Percentiles rank a stretch among this genome's conserved stretches.
Conservation (phyloP, 1,140 invertebrate species). For the Monochamus saltuarius region DNA sequence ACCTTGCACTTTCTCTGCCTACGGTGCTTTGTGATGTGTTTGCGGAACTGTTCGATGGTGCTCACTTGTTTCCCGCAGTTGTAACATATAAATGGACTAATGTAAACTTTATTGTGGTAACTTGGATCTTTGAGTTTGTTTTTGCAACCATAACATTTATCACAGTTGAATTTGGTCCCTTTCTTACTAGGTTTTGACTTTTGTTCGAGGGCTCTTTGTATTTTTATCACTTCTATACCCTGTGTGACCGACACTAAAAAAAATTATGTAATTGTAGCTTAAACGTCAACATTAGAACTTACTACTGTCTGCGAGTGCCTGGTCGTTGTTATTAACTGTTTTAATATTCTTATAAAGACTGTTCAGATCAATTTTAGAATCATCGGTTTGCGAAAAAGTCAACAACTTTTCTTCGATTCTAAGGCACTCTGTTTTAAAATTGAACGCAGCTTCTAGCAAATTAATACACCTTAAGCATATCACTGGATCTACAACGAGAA, state of each 20-base stretch:
- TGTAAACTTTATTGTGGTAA: constrained; percentile 3
- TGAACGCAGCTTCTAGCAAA: neutral
- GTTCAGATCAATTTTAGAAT: constrained; percentile 9
- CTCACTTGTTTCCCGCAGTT: constrained; percentile 4
- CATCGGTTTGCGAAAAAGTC: neutral
- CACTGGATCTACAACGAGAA: constrained; percentile 6
- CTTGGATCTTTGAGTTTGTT: constrained; percentile 7
- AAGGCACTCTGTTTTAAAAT: constrained; percentile 13
- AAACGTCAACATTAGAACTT: neutral
- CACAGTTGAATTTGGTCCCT: neutral
- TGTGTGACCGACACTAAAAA: neutral
- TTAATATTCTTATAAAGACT: neutral
- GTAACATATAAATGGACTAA: constrained; percentile 7
- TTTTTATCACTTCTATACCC: neutral
- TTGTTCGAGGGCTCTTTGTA: neutral
- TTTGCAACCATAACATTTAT: constrained; percentile 5
- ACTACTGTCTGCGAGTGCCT: neutral
- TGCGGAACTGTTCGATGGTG: constrained; percentile 2
- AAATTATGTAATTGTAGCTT: neutral
- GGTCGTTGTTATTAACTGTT: neutral
- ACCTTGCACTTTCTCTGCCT: constrained; percentile 7
- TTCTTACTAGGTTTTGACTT: neutral
- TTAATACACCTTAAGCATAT: constrained; percentile 6
- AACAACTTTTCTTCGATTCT: constrained; percentile 8
- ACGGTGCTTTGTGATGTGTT: neutral